Conservation (phyloP, 1,140 invertebrate genomes). For the Diplogasteroides magnus region DNA sequence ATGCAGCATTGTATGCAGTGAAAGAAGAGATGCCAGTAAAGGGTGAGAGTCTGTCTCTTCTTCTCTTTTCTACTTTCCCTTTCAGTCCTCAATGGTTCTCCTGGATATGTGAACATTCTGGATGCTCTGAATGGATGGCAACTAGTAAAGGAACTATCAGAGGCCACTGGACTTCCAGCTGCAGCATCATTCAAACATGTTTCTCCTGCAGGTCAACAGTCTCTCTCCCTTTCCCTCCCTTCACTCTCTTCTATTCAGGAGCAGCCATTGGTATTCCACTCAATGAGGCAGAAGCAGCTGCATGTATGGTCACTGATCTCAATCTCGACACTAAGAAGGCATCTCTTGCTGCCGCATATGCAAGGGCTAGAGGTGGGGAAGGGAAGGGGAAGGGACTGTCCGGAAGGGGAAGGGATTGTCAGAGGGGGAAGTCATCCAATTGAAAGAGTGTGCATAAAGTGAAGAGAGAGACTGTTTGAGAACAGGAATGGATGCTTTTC, state of each 20-base stretch:
- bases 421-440: no score
- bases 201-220: conserved; percentile 70
- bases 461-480: conserved; percentile 7
- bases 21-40: conserved; percentile 74
- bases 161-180: conserved; percentile 74
- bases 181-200: conserved; percentile 97
- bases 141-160: conserved; percentile 79
- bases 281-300: conserved; percentile 68
- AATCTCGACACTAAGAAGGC: conserved; percentile 57
- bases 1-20: conserved; percentile 80
- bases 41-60: conserved; percentile 56
- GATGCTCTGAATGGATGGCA: conserved; percentile 97
- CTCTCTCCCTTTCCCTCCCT: background rate
- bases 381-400: background rate
- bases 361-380: conserved; percentile 70
- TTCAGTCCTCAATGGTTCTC: conserved; percentile 81
- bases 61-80: conserved; percentile 12
- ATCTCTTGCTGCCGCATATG: conserved; percentile 87
- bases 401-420: background rate
- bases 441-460: no score
- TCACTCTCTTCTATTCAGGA: conserved; percentile 56
- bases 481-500: conserved; percentile 21
- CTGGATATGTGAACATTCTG: conserved; percentile 93
- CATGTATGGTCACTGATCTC: conserved; percentile 89
- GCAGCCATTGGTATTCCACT: conserved; percentile 82